phyloP scores from a whole-genome alignment of 2,888 invertebrate genomes.

The Sympetrum striolatum region DNA sequence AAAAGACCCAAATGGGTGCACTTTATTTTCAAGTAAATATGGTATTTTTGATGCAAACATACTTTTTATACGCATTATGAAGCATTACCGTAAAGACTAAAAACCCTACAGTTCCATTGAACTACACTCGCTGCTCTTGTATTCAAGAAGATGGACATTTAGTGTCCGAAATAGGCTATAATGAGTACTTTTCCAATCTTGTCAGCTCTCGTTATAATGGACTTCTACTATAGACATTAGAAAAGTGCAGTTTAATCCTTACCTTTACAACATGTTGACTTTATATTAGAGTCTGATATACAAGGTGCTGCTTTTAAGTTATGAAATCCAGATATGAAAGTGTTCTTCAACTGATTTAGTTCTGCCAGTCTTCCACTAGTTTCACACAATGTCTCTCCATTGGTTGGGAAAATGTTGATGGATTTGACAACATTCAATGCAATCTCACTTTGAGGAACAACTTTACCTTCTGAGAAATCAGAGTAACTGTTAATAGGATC shows the following conservation, averaged over 20 bases:
- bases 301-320: neutral
- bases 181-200: no score
- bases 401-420: neutral
- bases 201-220: no score
- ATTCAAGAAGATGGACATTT: no score
- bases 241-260: neutral
- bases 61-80: no score
- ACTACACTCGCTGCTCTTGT: no score
- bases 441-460: constrained; percentile 2
- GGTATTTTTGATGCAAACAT: no score
- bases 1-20: no score
- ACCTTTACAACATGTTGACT: constrained; percentile 1
- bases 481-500: neutral
- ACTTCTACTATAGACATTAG: no score
- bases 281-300: neutral
- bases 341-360: neutral
- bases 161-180: no score
- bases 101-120: no score
- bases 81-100: no score
- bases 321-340: constrained; percentile 6
- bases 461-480: neutral
- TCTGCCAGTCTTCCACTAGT: neutral
- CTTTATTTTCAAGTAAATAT: no score
- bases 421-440: constrained; percentile 14
- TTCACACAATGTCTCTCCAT: constrained; percentile 4